Conservation (phyloP, 2,888 invertebrate genomes). For the Eristalis tenax region DNA sequence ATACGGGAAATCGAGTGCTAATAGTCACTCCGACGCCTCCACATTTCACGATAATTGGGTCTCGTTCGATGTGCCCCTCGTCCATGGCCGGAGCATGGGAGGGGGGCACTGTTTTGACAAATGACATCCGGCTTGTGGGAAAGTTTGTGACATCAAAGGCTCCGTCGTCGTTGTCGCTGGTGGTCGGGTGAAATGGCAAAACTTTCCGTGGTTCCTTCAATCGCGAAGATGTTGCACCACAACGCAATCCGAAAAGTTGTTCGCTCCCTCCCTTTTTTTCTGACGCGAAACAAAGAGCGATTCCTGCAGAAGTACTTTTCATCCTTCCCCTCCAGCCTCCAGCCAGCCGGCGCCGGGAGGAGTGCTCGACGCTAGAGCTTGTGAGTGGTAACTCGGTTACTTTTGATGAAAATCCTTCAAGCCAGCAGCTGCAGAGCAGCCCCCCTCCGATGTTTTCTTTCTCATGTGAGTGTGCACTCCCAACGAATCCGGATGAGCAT, state of each 20-base stretch:
- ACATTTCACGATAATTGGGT: constrained; percentile 50
- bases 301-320: constrained; percentile 15
- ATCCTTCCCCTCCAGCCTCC: not conserved
- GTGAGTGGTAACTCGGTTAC: constrained; percentile 50
- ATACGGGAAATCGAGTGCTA: constrained; percentile 30
- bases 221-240: constrained; percentile 10
- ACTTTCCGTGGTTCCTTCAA: constrained; percentile 1
- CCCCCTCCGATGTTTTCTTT: not conserved
- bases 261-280: not conserved
- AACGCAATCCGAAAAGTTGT: not conserved
- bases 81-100: not conserved
- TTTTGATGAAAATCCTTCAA: constrained; percentile 31
- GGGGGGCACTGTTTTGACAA: constrained; percentile 15
- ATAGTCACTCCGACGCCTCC: constrained; percentile 35
- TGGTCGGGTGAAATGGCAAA: no score
- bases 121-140: constrained; percentile 2
- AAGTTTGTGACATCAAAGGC: constrained; percentile 22
- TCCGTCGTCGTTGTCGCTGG: not conserved
- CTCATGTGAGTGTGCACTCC: not conserved
- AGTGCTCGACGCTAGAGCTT: not conserved
- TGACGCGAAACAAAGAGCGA: constrained; percentile 38
- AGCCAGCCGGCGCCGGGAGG: not conserved
- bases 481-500: not conserved
- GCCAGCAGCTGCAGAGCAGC: not conserved
- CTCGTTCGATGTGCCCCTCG: constrained; percentile 3